Percentiles rank a stretch among this genome's conserved stretches.
Evolutionary conservation across 2,888 invertebrate genomes (phyloP).

Genomic region (Leucophora obtusa): DNA sequence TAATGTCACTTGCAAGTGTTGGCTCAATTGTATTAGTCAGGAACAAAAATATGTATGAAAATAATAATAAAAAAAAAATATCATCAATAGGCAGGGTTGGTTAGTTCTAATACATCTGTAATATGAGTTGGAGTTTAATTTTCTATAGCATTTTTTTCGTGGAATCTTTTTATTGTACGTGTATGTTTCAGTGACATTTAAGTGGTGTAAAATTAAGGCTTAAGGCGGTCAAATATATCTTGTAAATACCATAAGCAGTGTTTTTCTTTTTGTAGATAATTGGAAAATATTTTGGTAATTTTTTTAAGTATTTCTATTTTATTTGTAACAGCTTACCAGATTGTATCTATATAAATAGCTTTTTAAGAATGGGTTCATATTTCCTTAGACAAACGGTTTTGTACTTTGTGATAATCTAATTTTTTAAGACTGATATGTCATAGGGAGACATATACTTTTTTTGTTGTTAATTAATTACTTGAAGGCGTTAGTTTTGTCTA

Average conservation of each 20-base stretch:
- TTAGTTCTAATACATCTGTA: not conserved
- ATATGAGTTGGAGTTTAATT: conserved; percentile 9
- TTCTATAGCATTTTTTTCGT: conserved; percentile 24
- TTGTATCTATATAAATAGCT: not conserved
- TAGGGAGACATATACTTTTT: not conserved
- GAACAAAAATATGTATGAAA: conserved; percentile 7
- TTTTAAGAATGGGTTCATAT: conserved; percentile 5
- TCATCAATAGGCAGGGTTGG: not conserved
- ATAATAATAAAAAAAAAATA: conserved; percentile 24
- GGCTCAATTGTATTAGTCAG: conserved; percentile 45
- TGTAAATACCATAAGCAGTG: not conserved
- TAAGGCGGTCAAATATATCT: conserved; percentile 32
- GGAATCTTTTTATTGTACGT: conserved; percentile 26
- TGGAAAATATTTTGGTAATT: conserved; percentile 35
- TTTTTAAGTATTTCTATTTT: conserved; percentile 25
- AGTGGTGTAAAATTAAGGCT: conserved; percentile 50
- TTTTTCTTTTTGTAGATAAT: conserved; percentile 15
- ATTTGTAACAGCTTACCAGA: not conserved
- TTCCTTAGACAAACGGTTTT: not conserved
- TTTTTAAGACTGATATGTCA: conserved; percentile 25
- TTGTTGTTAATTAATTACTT: conserved; percentile 31
- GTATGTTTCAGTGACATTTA: conserved; percentile 40
- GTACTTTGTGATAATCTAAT: too few species aligned
- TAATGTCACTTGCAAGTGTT: conserved; percentile 67
- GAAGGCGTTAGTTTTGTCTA: conserved; percentile 54